A percentile compares a stretch with the other conserved stretches of the same genome.
phyloP scores from a whole-genome alignment of 2,113 vertebrate species.

The Murina feae region DNA sequence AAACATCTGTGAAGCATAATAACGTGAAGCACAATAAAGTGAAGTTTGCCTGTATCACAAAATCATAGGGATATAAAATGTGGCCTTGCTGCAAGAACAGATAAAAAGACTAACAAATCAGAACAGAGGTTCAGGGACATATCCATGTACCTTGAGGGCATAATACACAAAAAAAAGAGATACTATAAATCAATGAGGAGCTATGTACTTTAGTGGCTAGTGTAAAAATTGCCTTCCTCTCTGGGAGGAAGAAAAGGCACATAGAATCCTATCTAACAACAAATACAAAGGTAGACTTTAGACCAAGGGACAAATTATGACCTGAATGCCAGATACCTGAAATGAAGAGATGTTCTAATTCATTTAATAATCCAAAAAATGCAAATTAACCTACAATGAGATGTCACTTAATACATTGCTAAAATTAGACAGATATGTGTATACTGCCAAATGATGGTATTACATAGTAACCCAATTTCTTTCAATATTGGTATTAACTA shows the following conservation, averaged over 20 bases:
- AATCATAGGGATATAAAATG: neutral
- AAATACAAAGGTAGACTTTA: neutral
- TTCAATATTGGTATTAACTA: neutral
- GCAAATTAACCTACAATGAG: neutral
- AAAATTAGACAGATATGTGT: neutral
- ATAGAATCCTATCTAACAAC: neutral
- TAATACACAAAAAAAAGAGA: neutral
- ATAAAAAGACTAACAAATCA: neutral
- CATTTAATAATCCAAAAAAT: neutral
- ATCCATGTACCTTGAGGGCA: neutral
- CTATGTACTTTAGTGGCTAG: neutral
- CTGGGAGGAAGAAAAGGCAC: neutral
- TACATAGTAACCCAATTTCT: neutral
- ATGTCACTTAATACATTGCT: neutral
- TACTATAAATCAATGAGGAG: neutral
- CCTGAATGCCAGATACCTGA: neutral
- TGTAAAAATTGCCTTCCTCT: neutral
- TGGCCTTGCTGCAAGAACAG: neutral
- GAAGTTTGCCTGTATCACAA: neutral
- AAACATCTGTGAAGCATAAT: neutral
- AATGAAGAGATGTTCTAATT: neutral
- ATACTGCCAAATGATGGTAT: neutral
- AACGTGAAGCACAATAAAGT: neutral
- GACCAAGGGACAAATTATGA: neutral
- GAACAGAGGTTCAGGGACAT: neutral